A percentile compares a stretch with the other conserved stretches of the same genome.
Evolutionary conservation across 2,113 vertebrate genomes (phyloP).

Genomic region (Alaudala cheleensis): DNA sequence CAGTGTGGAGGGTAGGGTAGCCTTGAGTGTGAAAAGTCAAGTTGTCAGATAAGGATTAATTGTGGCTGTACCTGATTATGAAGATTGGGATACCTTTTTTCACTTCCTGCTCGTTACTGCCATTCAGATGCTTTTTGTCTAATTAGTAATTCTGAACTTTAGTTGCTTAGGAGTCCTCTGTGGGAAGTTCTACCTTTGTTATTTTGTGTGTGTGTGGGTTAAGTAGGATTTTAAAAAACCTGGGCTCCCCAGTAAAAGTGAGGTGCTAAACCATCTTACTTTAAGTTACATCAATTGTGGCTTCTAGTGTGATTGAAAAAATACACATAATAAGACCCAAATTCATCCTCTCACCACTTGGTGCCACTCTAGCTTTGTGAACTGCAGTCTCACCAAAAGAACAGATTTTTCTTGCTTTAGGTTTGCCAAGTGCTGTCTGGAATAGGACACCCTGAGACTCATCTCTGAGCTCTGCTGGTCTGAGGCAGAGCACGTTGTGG

Average conservation of each 20-base stretch:
- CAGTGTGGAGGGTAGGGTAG: neutral
- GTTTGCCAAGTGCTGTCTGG: constrained; percentile 43
- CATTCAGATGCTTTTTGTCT: neutral
- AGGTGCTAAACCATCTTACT: neutral
- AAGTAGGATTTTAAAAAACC: neutral
- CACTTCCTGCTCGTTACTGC: neutral
- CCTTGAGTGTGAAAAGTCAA: neutral
- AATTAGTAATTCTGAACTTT: neutral
- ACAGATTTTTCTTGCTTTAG: neutral
- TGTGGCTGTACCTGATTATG: neutral
- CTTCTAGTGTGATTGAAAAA: neutral
- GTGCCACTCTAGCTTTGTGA: constrained; percentile 76
- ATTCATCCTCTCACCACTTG: constrained; percentile 71
- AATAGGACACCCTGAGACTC: neutral
- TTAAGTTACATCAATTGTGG: neutral
- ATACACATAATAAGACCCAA: neutral
- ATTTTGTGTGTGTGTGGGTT: neutral
- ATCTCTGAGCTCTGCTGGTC: neutral
- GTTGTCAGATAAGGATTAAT: neutral
- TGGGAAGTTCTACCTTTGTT: neutral
- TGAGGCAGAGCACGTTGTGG: neutral
- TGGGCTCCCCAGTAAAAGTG: neutral
- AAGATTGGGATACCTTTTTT: neutral
- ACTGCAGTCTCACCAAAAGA: neutral
- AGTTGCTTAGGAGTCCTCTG: neutral